Conservation (phyloP, 2,113 vertebrate species). For the Etia nguti region DNA sequence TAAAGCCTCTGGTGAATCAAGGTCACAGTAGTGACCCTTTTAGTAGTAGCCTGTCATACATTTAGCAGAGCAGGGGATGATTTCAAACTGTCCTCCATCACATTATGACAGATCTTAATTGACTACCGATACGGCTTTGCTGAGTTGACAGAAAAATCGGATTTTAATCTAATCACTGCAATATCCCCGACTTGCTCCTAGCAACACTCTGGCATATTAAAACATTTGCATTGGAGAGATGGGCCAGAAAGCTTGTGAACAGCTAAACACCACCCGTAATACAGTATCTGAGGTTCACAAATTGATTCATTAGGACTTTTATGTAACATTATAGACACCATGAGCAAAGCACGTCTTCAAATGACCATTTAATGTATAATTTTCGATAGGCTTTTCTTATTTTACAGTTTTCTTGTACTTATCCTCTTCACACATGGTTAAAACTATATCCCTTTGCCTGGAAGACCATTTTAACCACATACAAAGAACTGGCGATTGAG, state of each 20-base stretch:
- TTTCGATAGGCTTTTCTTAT: conserved; percentile 3
- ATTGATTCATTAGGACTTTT: conserved; percentile 28
- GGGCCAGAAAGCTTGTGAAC: conserved; percentile 22
- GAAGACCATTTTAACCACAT: not conserved
- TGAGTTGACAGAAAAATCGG: conserved; percentile 63
- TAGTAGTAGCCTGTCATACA: conserved; percentile 67
- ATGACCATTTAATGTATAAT: not conserved
- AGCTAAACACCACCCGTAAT: conserved; percentile 14
- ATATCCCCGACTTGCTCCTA: conserved; percentile 61
- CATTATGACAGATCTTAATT: conserved; percentile 72
- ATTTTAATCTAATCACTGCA: conserved; percentile 69
- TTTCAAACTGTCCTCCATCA: conserved; percentile 73
- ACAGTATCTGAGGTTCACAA: not conserved
- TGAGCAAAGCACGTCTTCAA: not conserved
- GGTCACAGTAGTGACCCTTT: conserved; percentile 68
- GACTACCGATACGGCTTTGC: conserved; percentile 67
- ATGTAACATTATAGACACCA: conserved; percentile 19
- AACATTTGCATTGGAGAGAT: conserved; percentile 57
- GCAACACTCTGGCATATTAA: conserved; percentile 65
- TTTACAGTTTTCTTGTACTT: not conserved
- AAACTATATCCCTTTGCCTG: not conserved
- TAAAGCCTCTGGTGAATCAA: conserved; percentile 64
- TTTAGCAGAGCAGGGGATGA: conserved; percentile 67
- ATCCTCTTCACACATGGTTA: not conserved
- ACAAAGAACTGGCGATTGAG: conserved; percentile 27